Base-by-base conservation (phyloP, 2,797 vertebrate species). In the Chaenodraco wilsoni region DNA sequence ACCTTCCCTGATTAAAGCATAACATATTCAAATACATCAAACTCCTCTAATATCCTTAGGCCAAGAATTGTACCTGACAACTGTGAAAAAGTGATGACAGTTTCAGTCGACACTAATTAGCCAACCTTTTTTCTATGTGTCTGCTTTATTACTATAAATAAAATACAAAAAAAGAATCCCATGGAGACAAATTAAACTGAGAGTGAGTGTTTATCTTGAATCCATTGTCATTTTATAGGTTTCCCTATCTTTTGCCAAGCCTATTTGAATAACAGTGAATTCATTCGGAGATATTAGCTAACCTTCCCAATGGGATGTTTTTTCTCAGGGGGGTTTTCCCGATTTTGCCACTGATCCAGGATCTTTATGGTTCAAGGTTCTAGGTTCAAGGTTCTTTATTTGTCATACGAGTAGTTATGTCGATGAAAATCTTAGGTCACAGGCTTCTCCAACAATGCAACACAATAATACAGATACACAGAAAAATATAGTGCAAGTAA, bases 1-100 rank as follows among this genome's bases (percentile, higher is more conserved):
- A 74, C 63, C 56, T 55, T 74, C 44, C 55, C 51, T 84, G 70
- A 90, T 84, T 72, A 74, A 85, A 79, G 55, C 66, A 63, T 73
- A 81, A 81, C 75, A 78, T 67, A 76, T 63, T 69, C 56, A 63
- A 50, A 76, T 82, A 82, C 54, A 74, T 75, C 55, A 78, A 74
- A 76, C 74, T 77, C 56, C 23, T 69, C 64, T 52, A 58, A 72
- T 79, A 79, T 73, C 85, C 75, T 74, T 9, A 76, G 79, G 87
- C 79, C 69, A 78, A 71, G 64, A 55, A 31, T 52, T 65, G 50
- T 63, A 72, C 55, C 61, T 87, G 84, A 81, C 80, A 87, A 72
- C 72, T 86, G 64, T 67, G 49, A 69, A 44, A 68, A 63, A 49
- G 1, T 46, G 60, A 79, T 54, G 69, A 76, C 82, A 77, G 44